Evolutionary conservation across 2,888 invertebrate genomes (phyloP).

Genomic region (Pseudococcus longispinus): DNA sequence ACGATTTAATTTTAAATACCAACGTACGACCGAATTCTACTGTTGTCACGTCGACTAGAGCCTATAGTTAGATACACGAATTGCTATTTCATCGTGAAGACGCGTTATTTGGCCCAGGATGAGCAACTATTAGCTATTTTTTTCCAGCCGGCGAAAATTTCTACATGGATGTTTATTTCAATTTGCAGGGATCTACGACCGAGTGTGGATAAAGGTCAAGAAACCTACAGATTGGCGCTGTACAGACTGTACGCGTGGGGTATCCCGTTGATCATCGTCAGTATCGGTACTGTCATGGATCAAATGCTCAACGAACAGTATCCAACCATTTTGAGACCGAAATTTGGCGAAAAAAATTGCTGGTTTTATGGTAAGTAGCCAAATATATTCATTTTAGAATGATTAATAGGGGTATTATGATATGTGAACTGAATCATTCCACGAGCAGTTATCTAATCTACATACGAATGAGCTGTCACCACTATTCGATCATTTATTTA

Average conservation of each 20-base stretch:
- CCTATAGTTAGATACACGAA: neutral
- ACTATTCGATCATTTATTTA: no score
- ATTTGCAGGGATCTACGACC: constrained; percentile 79
- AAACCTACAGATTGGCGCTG: constrained; percentile 77
- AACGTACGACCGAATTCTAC: neutral
- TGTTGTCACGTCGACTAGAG: constrained; percentile 4
- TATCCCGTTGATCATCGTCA: constrained; percentile 77
- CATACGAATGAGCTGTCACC: no score
- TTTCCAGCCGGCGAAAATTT: neutral
- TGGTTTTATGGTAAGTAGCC: constrained; percentile 78
- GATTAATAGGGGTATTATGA: no score
- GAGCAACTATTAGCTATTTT: neutral
- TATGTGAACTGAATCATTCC: neutral
- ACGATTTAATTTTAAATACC: constrained; percentile 18
- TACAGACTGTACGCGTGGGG: constrained; percentile 89
- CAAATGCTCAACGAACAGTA: constrained; percentile 69
- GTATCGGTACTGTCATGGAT: constrained; percentile 77
- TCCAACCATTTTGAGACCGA: constrained; percentile 73
- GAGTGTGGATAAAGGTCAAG: constrained; percentile 84
- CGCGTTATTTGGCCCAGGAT: neutral
- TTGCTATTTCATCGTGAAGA: constrained; percentile 10
- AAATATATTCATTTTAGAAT: neutral
- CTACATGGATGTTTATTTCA: neutral
- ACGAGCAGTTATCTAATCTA: neutral
- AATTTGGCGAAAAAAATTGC: constrained; percentile 79